phyloP scores from a whole-genome alignment of 2,888 invertebrate genomes.

The Enoplolaimus lenunculus region DNA sequence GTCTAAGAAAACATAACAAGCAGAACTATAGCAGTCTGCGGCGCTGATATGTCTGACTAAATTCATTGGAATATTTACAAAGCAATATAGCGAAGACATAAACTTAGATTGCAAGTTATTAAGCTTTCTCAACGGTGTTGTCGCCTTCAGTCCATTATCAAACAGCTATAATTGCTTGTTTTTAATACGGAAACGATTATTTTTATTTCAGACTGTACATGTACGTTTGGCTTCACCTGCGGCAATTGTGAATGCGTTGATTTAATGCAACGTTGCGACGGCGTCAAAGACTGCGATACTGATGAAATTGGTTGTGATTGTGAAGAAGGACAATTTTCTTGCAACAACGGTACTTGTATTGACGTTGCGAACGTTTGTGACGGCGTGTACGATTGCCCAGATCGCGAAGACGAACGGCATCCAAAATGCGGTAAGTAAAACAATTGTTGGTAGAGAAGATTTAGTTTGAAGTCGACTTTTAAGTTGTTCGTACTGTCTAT shows the following conservation, averaged over 20 bases:
- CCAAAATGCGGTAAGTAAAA: slow-evolving; percentile 12
- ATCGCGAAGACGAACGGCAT: slow-evolving; percentile 20
- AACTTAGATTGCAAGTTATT: no score
- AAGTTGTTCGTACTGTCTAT: no score
- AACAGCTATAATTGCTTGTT: no score
- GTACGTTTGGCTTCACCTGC: slow-evolving; percentile 19
- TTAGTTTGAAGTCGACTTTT: no score
- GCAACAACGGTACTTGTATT: slow-evolving; percentile 22
- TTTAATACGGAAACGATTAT: no score
- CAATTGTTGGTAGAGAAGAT: background rate
- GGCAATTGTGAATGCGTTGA: slow-evolving; percentile 19
- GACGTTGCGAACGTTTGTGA: slow-evolving; percentile 16
- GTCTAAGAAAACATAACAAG: no score
- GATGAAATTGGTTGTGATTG: slow-evolving; percentile 22
- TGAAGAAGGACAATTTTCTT: slow-evolving; percentile 21
- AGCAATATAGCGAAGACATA: no score
- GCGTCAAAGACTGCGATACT: slow-evolving; percentile 19
- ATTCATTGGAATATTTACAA: no score
- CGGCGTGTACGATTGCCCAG: slow-evolving; percentile 9
- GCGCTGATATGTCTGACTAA: no score
- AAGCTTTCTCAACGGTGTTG: no score
- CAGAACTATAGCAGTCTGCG: no score
- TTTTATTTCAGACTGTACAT: slow-evolving; percentile 20
- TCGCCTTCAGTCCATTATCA: no score
- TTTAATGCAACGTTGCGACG: slow-evolving; percentile 15